Conservation (phyloP, 2,113 vertebrate species). For the Pelodiscus sinensis region DNA sequence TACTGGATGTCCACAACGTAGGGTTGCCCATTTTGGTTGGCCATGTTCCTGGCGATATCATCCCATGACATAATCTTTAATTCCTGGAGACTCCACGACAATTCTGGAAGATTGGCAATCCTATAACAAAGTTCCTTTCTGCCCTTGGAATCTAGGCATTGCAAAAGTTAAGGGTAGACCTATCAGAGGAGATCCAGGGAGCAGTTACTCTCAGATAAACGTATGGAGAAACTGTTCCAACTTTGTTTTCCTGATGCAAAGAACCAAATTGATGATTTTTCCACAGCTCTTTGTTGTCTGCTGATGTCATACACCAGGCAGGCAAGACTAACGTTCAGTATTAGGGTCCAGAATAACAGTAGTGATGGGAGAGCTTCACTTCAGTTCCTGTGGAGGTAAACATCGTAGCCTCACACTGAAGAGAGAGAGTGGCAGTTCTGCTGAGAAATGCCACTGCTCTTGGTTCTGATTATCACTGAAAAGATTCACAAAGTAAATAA, state of each 20-base stretch:
- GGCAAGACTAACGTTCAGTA: conserved; percentile 20
- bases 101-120: background rate
- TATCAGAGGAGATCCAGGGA: background rate
- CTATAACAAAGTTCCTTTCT: background rate
- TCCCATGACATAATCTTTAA: background rate
- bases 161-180: background rate
- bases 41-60: background rate
- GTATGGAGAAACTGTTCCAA: background rate
- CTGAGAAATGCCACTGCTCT: conserved; percentile 1
- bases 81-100: background rate
- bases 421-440: accelerated
- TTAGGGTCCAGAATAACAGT: conserved; percentile 45
- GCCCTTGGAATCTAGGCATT: background rate
- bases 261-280: background rate
- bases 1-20: background rate
- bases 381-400: background rate
- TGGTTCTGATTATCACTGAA: background rate
- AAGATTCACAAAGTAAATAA: background rate
- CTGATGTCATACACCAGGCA: background rate
- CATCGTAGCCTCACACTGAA: background rate
- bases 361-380: conserved; percentile 3
- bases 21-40: background rate
- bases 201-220: background rate
- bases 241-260: background rate
- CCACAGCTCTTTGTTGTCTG: background rate